A percentile compares a stretch with the other conserved stretches of the same genome.
Evolutionary conservation across 2,113 vertebrate species (phyloP).

Genomic region (Pangasianodon gigas): DNA sequence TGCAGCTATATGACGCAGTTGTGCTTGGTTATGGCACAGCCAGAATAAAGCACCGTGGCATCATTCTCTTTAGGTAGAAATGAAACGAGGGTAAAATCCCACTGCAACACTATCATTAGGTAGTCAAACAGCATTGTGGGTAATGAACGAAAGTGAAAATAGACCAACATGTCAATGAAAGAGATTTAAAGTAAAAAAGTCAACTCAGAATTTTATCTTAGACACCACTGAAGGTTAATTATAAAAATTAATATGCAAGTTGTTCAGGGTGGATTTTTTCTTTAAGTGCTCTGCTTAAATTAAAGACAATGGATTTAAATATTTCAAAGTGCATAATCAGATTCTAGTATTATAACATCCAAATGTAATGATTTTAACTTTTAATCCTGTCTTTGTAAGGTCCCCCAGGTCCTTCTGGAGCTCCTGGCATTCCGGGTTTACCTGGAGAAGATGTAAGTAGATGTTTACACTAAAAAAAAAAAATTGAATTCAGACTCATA

Average conservation of each 20-base stretch:
- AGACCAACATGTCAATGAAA: not conserved
- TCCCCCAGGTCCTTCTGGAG: conserved; percentile 79
- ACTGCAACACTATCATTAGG: not conserved
- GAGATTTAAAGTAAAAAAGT: not conserved
- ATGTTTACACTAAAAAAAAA: not conserved
- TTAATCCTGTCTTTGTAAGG: conserved; percentile 48
- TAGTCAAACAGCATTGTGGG: not conserved
- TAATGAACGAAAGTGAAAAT: not conserved
- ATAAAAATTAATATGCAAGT: not conserved
- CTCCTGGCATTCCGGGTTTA: conserved; percentile 73
- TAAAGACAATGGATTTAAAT: not conserved
- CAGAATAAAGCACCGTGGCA: not conserved
- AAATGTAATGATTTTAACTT: not conserved
- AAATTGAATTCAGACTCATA: not conserved
- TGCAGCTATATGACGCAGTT: not conserved
- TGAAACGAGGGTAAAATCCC: not conserved
- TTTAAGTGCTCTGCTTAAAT: not conserved
- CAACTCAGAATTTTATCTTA: not conserved
- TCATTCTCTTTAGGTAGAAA: not conserved
- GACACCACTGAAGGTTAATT: not conserved
- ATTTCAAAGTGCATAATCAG: not conserved
- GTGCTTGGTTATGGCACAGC: not conserved
- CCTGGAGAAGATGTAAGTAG: conserved; percentile 82
- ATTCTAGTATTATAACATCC: not conserved
- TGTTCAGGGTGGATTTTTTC: not conserved